phyloP scores from a whole-genome alignment of 37 sponge, comb jelly and placozoan species.

The Mnemiopsis leidyi region DNA sequence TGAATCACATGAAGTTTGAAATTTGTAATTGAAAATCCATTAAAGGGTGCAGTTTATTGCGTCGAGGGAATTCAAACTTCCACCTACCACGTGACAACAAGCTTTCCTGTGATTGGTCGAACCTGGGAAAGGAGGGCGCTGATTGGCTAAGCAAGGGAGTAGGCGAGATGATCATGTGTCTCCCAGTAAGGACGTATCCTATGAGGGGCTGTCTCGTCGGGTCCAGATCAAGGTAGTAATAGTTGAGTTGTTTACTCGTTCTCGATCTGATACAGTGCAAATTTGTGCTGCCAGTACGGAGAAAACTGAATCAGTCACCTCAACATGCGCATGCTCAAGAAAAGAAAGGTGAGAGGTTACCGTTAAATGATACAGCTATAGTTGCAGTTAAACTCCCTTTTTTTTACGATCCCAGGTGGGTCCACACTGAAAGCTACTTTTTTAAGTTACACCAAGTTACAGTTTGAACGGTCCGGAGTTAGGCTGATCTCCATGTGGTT shows the following conservation, averaged over 20 bases:
- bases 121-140: neutral
- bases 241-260: neutral
- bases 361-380: too few species aligned
- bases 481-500: too few species aligned
- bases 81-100: neutral
- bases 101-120: neutral
- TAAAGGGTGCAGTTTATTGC: neutral
- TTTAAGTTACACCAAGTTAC: too few species aligned
- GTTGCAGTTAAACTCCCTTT: too few species aligned
- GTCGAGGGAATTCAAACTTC: neutral
- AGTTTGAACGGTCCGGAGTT: too few species aligned
- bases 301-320: too few species aligned
- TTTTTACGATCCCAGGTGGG: too few species aligned
- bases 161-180: neutral
- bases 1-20: neutral
- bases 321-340: neutral
- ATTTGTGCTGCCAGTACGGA: too few species aligned
- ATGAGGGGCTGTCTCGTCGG: neutral
- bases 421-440: too few species aligned
- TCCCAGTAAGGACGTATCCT: neutral
- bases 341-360: neutral
- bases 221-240: neutral
- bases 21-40: neutral
- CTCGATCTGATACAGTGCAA: neutral
- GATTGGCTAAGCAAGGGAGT: neutral